Conservation (phyloP, 2,113 vertebrate genomes). For the Sylvietta virens region DNA sequence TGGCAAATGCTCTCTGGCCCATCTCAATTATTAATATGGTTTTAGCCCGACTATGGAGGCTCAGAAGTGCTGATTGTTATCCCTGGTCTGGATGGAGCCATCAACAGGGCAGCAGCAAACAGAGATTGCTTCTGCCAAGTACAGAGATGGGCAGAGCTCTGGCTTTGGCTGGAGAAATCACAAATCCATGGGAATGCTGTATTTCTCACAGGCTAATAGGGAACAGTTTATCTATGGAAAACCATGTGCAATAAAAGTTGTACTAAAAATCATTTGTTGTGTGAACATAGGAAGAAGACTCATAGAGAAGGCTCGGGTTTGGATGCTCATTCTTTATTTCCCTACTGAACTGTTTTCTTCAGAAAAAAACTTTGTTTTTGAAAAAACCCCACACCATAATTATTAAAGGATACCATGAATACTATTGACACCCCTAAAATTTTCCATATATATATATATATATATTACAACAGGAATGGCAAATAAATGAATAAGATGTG, state of each 20-base stretch:
- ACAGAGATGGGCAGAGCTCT: not conserved
- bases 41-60: not conserved
- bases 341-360: not conserved
- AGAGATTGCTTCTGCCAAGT: not conserved
- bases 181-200: rapidly evolving
- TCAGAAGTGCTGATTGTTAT: not conserved
- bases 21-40: not conserved
- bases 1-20: not conserved
- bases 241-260: rapidly evolving
- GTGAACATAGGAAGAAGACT: not conserved
- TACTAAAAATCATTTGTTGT: rapidly evolving
- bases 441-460: not conserved
- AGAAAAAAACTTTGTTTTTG: not conserved
- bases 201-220: not conserved
- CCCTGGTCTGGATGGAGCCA: not conserved
- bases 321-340: not conserved
- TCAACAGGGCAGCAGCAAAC: not conserved
- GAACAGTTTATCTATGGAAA: not conserved
- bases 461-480: not conserved
- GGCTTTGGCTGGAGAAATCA: not conserved
- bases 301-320: not conserved
- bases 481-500: not conserved
- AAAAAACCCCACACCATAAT: not conserved
- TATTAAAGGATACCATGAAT: not conserved
- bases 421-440: not conserved